Percentiles rank a stretch among this genome's conserved stretches.
These are phyloP conservation scores for Epirrhoe tristata DNA, from an alignment of 2,888 invertebrate species.

Conservation along the genomic window DNA sequence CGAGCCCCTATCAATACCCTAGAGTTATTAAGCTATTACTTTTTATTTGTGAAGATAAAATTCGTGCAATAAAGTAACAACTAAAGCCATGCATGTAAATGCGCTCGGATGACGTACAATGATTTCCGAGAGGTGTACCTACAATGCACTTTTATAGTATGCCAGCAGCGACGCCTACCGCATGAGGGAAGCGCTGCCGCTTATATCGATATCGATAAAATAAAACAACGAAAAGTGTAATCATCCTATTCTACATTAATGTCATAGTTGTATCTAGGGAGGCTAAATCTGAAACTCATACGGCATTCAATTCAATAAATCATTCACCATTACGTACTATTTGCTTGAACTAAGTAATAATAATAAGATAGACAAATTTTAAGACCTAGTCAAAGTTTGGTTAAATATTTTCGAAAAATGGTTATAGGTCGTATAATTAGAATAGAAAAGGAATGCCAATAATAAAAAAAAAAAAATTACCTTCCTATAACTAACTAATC, in stretches of 20 bases:
- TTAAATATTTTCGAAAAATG: too few relatives aligned
- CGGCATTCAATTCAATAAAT: too few relatives aligned
- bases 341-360: too few relatives aligned
- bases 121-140: conserved; percentile 75
- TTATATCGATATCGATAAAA: conserved; percentile 37
- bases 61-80: conserved; percentile 21
- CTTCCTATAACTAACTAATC: too few relatives aligned
- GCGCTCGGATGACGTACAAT: conserved; percentile 60
- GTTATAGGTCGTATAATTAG: not conserved
- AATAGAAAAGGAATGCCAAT: not conserved
- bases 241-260: too few relatives aligned
- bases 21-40: not conserved
- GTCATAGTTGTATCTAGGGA: too few relatives aligned
- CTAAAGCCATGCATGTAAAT: conserved; percentile 47
- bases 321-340: too few relatives aligned
- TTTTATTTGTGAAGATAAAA: not conserved
- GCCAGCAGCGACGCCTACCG: conserved; percentile 65
- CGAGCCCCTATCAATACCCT: not conserved
- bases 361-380: too few relatives aligned
- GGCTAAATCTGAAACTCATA: too few relatives aligned
- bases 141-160: conserved; percentile 81
- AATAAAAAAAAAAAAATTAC: too few relatives aligned
- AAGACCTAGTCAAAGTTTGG: too few relatives aligned
- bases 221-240: not conserved
- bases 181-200: conserved; percentile 55